Evolutionary conservation across 1,140 invertebrate genomes (phyloP), one percentile per base, ranked within the genome.

Genomic region (Cotesia typhae): DNA sequence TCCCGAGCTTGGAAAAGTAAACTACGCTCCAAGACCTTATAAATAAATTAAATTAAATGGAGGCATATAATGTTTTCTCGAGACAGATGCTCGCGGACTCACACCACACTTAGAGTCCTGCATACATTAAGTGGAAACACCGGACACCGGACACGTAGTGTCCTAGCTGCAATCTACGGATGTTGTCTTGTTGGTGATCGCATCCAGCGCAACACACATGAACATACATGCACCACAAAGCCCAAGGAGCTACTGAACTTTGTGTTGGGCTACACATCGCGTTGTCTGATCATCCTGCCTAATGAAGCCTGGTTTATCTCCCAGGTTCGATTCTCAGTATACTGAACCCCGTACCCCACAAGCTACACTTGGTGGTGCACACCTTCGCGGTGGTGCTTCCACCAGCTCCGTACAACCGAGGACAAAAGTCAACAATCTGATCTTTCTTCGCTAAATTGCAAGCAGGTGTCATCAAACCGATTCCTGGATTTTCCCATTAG

Each of bases 281-380:
- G 82, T 87, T 87, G 85, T 87, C 85, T 83, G 85, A 87, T 86
- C 85, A 86, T 85, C 84, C 85, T 83, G 79, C 81, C 84, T 87
- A 87, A 86, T 87, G 85, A 87, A 86, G 85, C 80, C 81, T 86
- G 84, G 78, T 87, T 87, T 86, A 87, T 87, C 85, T 86, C 81
- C 84, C 83, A 84, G 80, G 81, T 85, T 86, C 85, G 85, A 86
- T 87, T 87, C 85, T 80, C 80, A 85, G 85, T 87, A 87, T 67
- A 67, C 2, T 55, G 52, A 84, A 85, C 84, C 84, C 83, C 82
- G 84, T 85, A 84, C 84, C 84, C 83, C 76, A 77, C 57, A 60
- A 73, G 53, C 12, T 64, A 20, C 51, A 60, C 71, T 17, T 64
- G 68, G 72, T 79, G 75, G 67, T 74, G 83, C 81, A 86, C 84